These are phyloP conservation scores for Cacoxenus indagator DNA, from an alignment of 2,888 invertebrate species.

Conservation along the genomic window DNA sequence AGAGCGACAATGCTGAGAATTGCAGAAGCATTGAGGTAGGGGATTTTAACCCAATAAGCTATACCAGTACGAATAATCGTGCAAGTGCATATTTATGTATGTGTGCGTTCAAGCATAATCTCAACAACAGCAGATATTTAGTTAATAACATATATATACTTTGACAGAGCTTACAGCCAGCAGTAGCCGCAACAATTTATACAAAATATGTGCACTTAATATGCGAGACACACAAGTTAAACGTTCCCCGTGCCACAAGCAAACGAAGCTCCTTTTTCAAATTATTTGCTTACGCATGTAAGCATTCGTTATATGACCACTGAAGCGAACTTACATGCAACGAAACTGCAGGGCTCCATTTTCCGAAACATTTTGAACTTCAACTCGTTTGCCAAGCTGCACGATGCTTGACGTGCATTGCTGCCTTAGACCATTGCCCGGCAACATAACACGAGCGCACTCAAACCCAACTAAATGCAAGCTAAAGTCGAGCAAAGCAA, in stretches of 20 bases:
- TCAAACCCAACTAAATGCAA: neutral
- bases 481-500: neutral
- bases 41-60: too few species aligned
- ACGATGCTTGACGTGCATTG: neutral
- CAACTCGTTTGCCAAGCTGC: neutral
- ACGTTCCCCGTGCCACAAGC: too few species aligned
- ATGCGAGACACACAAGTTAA: too few species aligned
- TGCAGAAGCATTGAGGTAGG: too few species aligned
- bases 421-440: neutral
- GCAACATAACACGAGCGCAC: neutral
- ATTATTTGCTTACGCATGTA: neutral
- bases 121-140: neutral
- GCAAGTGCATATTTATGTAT: too few species aligned
- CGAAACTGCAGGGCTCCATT: neutral
- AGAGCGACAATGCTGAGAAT: too few species aligned
- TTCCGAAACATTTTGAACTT: neutral
- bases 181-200: neutral
- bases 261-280: neutral
- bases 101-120: too few species aligned
- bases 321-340: neutral
- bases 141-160: neutral
- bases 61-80: too few species aligned
- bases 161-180: neutral
- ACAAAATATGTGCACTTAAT: neutral
- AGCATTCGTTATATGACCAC: neutral